A percentile compares a stretch with the other conserved stretches of the same genome.
These are phyloP conservation scores for Semnornis frantzii DNA, from an alignment of 2,113 vertebrate genomes.

Conservation along the genomic window DNA sequence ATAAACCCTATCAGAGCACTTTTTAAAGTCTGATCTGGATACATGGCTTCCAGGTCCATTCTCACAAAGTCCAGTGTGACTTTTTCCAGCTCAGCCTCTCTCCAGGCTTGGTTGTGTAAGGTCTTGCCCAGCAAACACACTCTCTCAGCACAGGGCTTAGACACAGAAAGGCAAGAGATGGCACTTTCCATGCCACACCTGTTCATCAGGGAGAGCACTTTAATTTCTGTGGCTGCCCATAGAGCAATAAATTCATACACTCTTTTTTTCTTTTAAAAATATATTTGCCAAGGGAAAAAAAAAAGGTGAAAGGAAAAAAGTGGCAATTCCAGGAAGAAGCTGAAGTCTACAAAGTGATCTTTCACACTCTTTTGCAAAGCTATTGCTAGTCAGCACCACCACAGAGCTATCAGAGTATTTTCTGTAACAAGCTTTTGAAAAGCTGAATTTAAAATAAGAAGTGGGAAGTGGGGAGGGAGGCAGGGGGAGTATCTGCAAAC, in stretches of 20 bases:
- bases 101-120: neutral
- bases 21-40: neutral
- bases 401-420: slow-evolving; percentile 57
- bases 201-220: neutral
- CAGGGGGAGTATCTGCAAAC: slow-evolving; percentile 49
- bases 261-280: neutral
- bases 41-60: neutral
- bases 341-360: slow-evolving; percentile 30
- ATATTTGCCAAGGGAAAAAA: neutral
- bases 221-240: slow-evolving; percentile 22
- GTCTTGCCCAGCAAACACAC: neutral
- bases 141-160: neutral
- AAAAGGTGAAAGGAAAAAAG: slow-evolving; percentile 30
- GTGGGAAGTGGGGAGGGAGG: slow-evolving; percentile 12
- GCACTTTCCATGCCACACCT: slow-evolving; percentile 16
- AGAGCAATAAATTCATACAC: slow-evolving; percentile 13
- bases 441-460: slow-evolving; percentile 58
- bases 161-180: neutral
- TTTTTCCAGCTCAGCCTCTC: neutral
- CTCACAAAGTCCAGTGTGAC: neutral
- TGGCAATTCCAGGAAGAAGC: slow-evolving; percentile 46
- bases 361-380: slow-evolving; percentile 33
- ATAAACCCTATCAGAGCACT: neutral
- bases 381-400: slow-evolving; percentile 36
- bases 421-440: slow-evolving; percentile 60